Conservation (phyloP, 2,888 invertebrate genomes). For the Tolmerus cingulatus region DNA sequence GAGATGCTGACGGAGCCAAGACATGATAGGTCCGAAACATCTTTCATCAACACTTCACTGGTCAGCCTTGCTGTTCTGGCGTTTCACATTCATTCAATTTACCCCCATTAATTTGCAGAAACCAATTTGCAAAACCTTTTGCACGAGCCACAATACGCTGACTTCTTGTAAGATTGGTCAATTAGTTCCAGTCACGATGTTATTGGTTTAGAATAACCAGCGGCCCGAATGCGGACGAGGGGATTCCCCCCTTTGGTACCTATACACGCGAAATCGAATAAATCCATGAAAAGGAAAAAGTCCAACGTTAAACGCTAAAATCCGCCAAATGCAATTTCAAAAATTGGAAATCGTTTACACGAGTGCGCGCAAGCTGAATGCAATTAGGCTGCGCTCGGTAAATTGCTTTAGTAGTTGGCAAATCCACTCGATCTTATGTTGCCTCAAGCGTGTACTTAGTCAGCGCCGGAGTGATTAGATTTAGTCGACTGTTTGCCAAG, state of each 20-base stretch:
- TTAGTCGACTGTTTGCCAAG: slow-evolving; percentile 1
- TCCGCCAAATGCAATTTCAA: slow-evolving; percentile 30
- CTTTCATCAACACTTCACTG: background rate
- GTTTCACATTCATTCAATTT: slow-evolving; percentile 17
- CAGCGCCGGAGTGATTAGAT: background rate
- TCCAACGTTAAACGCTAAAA: background rate
- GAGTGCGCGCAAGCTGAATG: slow-evolving; percentile 15
- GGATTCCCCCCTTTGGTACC: background rate
- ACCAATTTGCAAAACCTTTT: slow-evolving; percentile 29
- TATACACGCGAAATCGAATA: background rate
- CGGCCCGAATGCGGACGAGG: background rate
- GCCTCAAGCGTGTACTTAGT: slow-evolving; percentile 19
- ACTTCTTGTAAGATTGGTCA: slow-evolving; percentile 30
- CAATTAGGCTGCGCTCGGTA: slow-evolving; percentile 1
- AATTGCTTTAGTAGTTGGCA: background rate
- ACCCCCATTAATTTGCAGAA: slow-evolving; percentile 27
- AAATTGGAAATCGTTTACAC: slow-evolving; percentile 24
- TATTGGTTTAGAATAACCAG: background rate
- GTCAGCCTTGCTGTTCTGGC: background rate
- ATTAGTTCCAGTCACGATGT: slow-evolving; percentile 30
- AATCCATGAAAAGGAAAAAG: background rate
- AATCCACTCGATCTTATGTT: background rate
- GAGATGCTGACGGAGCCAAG: background rate
- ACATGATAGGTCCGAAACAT: background rate
- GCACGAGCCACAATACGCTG: slow-evolving; percentile 29